phyloP scores from a whole-genome alignment of 2,888 invertebrate genomes.

The Drosophila neonasuta region DNA sequence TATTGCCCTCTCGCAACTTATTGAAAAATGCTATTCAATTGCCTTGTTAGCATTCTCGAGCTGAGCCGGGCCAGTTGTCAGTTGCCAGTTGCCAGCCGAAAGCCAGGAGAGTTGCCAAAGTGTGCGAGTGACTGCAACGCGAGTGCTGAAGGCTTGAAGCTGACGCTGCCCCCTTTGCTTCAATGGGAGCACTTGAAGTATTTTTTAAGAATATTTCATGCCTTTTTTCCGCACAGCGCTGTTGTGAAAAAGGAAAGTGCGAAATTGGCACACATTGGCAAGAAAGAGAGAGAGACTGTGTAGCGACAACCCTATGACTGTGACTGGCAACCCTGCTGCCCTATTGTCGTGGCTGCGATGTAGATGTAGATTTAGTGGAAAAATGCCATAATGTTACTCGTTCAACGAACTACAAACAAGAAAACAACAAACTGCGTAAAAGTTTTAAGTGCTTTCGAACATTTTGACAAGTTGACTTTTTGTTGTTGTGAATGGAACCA shows the following conservation, averaged over 20 bases:
- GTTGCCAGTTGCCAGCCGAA: slow-evolving; percentile 47
- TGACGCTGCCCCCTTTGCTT: slow-evolving; percentile 31
- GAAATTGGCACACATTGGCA: slow-evolving; percentile 54
- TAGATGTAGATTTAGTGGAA: slow-evolving; percentile 61
- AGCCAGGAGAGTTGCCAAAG: slow-evolving; percentile 43
- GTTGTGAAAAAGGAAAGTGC: slow-evolving; percentile 60
- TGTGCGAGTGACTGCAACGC: slow-evolving; percentile 35
- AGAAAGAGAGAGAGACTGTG: slow-evolving; percentile 2
- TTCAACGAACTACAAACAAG: slow-evolving; percentile 53
- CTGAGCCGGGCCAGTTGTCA: slow-evolving; percentile 27
- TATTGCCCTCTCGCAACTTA: slow-evolving; percentile 44
- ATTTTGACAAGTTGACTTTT: slow-evolving; percentile 74
- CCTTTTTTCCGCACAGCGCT: slow-evolving; percentile 18
- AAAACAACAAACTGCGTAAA: slow-evolving; percentile 63
- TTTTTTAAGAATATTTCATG: slow-evolving; percentile 41
- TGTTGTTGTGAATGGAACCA: slow-evolving; percentile 65
- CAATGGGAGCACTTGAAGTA: slow-evolving; percentile 34
- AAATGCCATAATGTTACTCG: slow-evolving; percentile 57
- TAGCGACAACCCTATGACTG: slow-evolving; percentile 15
- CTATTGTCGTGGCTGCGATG: slow-evolving; percentile 2
- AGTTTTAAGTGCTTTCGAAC: slow-evolving; percentile 74
- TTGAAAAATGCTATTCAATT: slow-evolving; percentile 67
- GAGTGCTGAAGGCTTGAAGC: slow-evolving; percentile 35
- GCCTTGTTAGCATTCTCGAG: slow-evolving; percentile 51
- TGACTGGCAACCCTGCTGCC: slow-evolving; percentile 1